Conservation (phyloP, 2,113 vertebrate genomes). For the Dermatemys mawii region DNA sequence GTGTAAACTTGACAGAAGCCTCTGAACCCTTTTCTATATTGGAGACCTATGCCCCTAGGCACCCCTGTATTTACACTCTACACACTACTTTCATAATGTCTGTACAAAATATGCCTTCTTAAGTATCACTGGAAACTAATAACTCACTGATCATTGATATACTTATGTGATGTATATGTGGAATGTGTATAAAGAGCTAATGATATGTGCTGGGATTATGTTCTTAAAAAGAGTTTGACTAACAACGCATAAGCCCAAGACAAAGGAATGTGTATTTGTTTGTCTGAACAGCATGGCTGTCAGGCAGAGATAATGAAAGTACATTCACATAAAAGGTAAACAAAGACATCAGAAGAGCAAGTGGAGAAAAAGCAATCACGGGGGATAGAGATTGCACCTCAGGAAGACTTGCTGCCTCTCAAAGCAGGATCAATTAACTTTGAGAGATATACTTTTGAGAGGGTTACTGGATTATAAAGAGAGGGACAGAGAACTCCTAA, state of each 20-base stretch:
- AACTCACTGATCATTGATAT: neutral
- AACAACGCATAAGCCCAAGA: neutral
- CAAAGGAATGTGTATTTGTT: neutral
- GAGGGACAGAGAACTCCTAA: too few relatives aligned
- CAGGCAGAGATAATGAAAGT: neutral
- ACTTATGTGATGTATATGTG: neutral
- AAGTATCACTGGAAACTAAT: neutral
- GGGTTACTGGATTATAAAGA: too few relatives aligned
- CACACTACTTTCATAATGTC: neutral
- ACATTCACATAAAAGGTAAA: neutral
- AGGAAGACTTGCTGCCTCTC: too few relatives aligned
- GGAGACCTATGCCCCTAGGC: neutral
- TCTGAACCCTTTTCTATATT: neutral
- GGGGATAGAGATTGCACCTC: too few relatives aligned
- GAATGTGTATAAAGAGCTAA: neutral
- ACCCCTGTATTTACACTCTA: neutral
- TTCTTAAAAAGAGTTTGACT: neutral
- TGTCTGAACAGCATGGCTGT: neutral
- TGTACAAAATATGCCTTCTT: neutral
- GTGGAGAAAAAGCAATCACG: neutral
- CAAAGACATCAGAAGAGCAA: neutral
- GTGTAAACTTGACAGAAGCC: neutral
- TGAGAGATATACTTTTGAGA: too few relatives aligned
- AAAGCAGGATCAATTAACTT: too few relatives aligned
- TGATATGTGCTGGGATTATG: neutral